Percentiles rank a stretch among this genome's conserved stretches.
These are phyloP conservation scores for Timandra comae DNA, from an alignment of 2,888 invertebrate species.

Conservation along the genomic window DNA sequence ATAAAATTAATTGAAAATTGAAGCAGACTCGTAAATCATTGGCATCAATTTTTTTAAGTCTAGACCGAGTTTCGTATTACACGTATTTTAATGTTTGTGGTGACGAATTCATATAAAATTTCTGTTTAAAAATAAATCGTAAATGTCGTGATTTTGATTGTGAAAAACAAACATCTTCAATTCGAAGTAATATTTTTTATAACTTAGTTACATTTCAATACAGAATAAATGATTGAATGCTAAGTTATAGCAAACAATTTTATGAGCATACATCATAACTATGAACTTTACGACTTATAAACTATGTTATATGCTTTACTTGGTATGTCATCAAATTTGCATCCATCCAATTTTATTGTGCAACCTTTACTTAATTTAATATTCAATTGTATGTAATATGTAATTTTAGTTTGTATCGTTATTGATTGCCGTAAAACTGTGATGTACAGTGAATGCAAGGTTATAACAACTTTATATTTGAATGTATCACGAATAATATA, in stretches of 20 bases:
- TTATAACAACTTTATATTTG: slow-evolving; percentile 9
- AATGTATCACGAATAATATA: slow-evolving; percentile 38
- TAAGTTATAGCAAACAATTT: neutral
- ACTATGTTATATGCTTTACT: slow-evolving; percentile 14
- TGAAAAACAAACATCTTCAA: too few relatives aligned
- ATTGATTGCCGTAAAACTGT: slow-evolving; percentile 11
- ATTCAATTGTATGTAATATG: slow-evolving; percentile 7
- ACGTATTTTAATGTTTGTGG: too few relatives aligned
- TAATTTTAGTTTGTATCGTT: slow-evolving; percentile 12
- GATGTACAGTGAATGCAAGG: slow-evolving; percentile 15
- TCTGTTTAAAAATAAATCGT: too few relatives aligned
- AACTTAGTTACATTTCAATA: too few relatives aligned
- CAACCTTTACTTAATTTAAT: slow-evolving; percentile 14
- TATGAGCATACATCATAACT: neutral
- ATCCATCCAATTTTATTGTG: slow-evolving; percentile 21
- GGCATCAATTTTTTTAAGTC: neutral
- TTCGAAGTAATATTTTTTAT: too few relatives aligned
- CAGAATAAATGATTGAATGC: too few relatives aligned
- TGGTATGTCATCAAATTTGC: slow-evolving; percentile 20
- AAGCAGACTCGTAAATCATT: slow-evolving; percentile 17
- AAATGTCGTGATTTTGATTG: too few relatives aligned
- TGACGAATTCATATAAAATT: too few relatives aligned
- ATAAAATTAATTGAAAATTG: slow-evolving; percentile 19
- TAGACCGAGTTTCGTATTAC: too few relatives aligned
- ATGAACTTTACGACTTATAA: slow-evolving; percentile 26